Percentiles rank a stretch among this genome's conserved stretches.
These are phyloP conservation scores for Anastrepha obliqua DNA, from an alignment of 1,140 invertebrate species.

Conservation along the genomic window DNA sequence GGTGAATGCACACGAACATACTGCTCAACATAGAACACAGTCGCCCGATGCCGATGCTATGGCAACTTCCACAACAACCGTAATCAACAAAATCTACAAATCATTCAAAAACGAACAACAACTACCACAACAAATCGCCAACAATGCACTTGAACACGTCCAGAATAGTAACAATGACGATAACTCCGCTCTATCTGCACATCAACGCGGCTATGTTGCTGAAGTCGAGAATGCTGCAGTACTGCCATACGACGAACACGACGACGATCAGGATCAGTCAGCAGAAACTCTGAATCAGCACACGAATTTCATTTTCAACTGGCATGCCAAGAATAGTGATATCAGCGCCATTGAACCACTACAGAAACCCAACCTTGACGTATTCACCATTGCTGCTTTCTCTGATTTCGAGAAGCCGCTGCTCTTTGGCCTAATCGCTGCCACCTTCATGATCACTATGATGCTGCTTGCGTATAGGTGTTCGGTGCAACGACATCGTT, in stretches of 20 bases:
- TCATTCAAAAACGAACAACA: neutral
- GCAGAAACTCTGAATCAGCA: slow-evolving; percentile 55
- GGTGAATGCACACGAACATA: slow-evolving; percentile 31
- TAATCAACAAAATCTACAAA: neutral
- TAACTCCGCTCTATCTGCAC: slow-evolving; percentile 4
- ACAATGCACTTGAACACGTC: slow-evolving; percentile 15
- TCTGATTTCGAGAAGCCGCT: slow-evolving; percentile 58
- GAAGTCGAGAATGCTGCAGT: slow-evolving; percentile 50
- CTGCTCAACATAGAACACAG: slow-evolving; percentile 44
- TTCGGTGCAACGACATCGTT: slow-evolving; percentile 16
- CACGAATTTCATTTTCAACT: slow-evolving; percentile 59
- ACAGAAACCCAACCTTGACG: slow-evolving; percentile 69
- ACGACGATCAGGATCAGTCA: slow-evolving; percentile 50
- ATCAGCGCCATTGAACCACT: slow-evolving; percentile 68
- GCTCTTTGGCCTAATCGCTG: slow-evolving; percentile 55
- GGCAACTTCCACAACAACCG: neutral
- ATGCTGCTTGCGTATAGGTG: slow-evolving; percentile 54
- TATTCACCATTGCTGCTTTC: slow-evolving; percentile 55
- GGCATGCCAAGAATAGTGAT: slow-evolving; percentile 57
- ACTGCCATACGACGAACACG: slow-evolving; percentile 54
- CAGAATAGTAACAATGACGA: slow-evolving; percentile 39
- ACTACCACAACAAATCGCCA: neutral
- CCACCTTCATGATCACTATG: slow-evolving; percentile 49
- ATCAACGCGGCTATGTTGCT: neutral
- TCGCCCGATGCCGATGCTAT: neutral